A percentile compares a stretch with the other conserved stretches of the same genome.
Conservation (phyloP, 2,888 invertebrate species). For the Apotomis turbidana region DNA sequence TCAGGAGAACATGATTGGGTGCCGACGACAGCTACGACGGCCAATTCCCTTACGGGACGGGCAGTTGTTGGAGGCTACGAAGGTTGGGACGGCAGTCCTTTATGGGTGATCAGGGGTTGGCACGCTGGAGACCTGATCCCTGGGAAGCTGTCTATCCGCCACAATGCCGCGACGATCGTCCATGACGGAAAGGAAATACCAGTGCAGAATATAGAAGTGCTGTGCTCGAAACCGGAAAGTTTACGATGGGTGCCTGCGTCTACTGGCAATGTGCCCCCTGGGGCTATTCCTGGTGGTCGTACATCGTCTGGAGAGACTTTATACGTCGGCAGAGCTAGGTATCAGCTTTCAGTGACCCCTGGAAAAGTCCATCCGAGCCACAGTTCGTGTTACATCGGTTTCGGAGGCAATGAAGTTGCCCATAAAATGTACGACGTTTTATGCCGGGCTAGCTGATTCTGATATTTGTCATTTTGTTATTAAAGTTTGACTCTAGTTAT, state of each 20-base stretch:
- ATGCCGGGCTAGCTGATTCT: conserved; percentile 65
- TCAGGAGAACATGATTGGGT: conserved; percentile 76
- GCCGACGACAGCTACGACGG: conserved; percentile 68
- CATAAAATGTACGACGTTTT: conserved; percentile 76
- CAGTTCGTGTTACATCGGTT: conserved; percentile 71
- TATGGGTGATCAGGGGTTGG: conserved; percentile 78
- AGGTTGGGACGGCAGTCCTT: conserved; percentile 78
- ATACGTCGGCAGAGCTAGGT: conserved; percentile 82
- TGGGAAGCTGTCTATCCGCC: conserved; percentile 76
- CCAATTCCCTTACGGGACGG: conserved; percentile 64
- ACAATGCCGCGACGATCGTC: conserved; percentile 71
- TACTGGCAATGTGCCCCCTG: conserved; percentile 80
- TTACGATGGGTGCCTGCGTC: conserved; percentile 81
- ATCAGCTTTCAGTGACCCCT: conserved; percentile 83
- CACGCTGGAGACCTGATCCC: conserved; percentile 76
- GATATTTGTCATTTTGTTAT: background rate
- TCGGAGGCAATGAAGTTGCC: conserved; percentile 71
- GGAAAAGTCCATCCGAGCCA: conserved; percentile 82
- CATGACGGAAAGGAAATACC: conserved; percentile 72
- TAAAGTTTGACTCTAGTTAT: conserved; percentile 16
- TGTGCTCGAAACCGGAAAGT: conserved; percentile 67
- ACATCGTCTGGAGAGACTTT: conserved; percentile 77
- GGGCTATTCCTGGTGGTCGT: conserved; percentile 81
- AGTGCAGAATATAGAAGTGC: conserved; percentile 76
- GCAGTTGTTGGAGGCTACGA: conserved; percentile 78